Evolutionary conservation across 2,888 invertebrate genomes (phyloP).

Genomic region (Crematogaster levior): DNA sequence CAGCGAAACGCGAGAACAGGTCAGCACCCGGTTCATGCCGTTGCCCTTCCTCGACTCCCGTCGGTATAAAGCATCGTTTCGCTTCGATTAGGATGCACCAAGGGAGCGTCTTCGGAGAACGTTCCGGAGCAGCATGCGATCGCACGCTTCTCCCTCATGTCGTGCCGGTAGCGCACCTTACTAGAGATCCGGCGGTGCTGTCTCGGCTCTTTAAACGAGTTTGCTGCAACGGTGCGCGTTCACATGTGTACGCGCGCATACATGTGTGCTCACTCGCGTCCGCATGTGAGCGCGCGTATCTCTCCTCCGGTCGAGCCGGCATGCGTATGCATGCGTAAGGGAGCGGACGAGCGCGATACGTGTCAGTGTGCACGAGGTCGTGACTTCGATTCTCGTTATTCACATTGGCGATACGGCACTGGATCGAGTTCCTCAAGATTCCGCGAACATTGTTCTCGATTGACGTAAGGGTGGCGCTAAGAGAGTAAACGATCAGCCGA

Average conservation of each 20-base stretch:
- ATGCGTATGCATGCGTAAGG: background rate
- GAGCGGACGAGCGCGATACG: constrained; percentile 11
- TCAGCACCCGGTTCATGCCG: constrained; percentile 48
- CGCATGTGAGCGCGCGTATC: constrained; percentile 15
- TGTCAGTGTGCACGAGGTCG: constrained; percentile 26
- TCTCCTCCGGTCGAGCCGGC: constrained; percentile 22
- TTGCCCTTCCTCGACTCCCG: too few relatives aligned
- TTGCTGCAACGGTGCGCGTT: constrained; percentile 45
- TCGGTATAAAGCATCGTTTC: background rate
- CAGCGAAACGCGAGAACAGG: constrained; percentile 50
- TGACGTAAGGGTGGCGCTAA: background rate
- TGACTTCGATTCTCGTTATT: constrained; percentile 50
- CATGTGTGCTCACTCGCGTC: background rate
- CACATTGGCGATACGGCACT: background rate
- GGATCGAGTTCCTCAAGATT: constrained; percentile 3
- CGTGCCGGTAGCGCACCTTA: constrained; percentile 72
- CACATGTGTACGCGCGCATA: background rate
- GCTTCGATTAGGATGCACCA: too few relatives aligned
- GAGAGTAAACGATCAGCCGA: background rate
- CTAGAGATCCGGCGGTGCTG: constrained; percentile 68
- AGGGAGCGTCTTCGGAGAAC: background rate
- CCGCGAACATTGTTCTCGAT: background rate
- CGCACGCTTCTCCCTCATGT: constrained; percentile 44
- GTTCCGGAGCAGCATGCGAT: background rate
- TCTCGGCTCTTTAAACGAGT: constrained; percentile 76